phyloP scores from a whole-genome alignment of 1,140 invertebrate species.

The Drosophila littoralis region DNA sequence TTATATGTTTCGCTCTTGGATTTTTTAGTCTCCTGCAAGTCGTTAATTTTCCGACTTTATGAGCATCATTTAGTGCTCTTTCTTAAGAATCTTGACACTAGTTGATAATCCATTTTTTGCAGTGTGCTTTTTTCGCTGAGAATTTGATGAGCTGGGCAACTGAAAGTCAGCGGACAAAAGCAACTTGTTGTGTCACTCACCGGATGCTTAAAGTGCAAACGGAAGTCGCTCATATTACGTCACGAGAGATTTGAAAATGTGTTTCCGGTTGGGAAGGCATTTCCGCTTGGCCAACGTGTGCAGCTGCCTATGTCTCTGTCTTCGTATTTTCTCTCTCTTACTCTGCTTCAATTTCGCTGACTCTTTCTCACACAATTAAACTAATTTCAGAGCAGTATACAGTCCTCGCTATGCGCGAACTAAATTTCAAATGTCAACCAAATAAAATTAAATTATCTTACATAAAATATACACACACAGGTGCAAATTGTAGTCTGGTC shows the following conservation, averaged over 20 bases:
- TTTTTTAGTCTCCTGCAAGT: neutral
- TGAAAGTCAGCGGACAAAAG: conserved; percentile 24
- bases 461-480: conserved; percentile 26
- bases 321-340: neutral
- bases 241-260: conserved; percentile 57
- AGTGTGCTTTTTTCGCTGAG: conserved; percentile 19
- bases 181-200: conserved; percentile 48
- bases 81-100: neutral
- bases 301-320: neutral
- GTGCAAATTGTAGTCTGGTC: neutral
- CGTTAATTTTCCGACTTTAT: neutral
- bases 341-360: neutral
- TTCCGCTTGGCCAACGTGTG: conserved; percentile 34
- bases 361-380: conserved; percentile 45
- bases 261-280: conserved; percentile 48
- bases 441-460: conserved; percentile 61
- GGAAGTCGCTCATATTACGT: conserved; percentile 68
- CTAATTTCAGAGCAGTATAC: conserved; percentile 39
- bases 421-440: conserved; percentile 36
- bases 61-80: conserved; percentile 11
- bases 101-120: conserved; percentile 3
- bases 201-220: conserved; percentile 76
- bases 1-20: neutral
- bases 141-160: conserved; percentile 33
- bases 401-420: conserved; percentile 7